Evolutionary conservation across 1,140 invertebrate genomes (phyloP), one percentile per base, ranked within the genome.

Genomic region (Procambarus clarkii): DNA sequence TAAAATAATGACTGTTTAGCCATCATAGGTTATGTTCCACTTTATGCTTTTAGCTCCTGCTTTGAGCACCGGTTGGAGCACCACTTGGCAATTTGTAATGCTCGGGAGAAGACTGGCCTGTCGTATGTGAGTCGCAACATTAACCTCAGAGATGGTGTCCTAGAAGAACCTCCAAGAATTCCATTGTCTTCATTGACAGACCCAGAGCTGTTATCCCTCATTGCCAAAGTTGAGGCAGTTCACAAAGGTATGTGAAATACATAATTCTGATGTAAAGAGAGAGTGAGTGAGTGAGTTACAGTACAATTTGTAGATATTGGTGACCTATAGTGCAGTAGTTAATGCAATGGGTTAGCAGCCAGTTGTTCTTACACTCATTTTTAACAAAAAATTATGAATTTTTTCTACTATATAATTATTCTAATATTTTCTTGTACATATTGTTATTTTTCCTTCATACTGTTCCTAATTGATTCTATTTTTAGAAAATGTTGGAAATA

Each of bases 51-150:
- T 71, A 91, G 89, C 54, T 91, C 89, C 45, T 91, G 89, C 45
- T 91, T 69, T 86, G 89, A 91, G 64, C 76, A 91, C 60, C 74
- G 77, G 15, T 45, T 91, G 45, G 54, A 91, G 44, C 82, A 86
- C 18, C 89, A 91, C 81, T 34, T 91, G 34, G 58, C 77, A 45
- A 77, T 85, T n/a, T 91, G 89, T 50, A 91, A 91, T 79, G 89
- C 89, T 18, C 48, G 83, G 81, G 58, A 78, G n/a, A 58, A 50
- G 54, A 85, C n/a, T 18, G 45, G 45, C 21, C 45, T 80, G 18
- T 46, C 69, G 2, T 79, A 91, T 45, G n/a, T 79, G 24, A 85
- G 74, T 34, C 71, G 9, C n/a, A 79, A 91, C 76, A 64, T 64
- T 11, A 91, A 91, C 45, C 82, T 85, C 45, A 34, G 82, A 69